phyloP scores from a whole-genome alignment of 2,888 invertebrate species.

The Eupithecia insigniata region DNA sequence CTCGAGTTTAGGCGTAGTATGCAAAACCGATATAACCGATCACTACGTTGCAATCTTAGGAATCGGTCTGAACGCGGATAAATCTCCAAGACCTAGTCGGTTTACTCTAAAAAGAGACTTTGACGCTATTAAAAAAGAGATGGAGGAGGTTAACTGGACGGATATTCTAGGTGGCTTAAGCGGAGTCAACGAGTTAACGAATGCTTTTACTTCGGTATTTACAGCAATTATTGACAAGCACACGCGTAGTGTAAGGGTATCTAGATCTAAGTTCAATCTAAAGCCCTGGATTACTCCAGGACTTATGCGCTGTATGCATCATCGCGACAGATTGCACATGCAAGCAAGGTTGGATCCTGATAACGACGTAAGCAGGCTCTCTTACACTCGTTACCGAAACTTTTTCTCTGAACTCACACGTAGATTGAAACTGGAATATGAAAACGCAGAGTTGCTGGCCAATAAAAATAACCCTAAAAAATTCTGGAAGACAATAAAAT shows the following conservation, averaged over 20 bases:
- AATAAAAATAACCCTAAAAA: conserved; percentile 4
- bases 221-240: background rate
- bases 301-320: conserved; percentile 2
- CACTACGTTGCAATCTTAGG: background rate
- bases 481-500: background rate
- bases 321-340: background rate
- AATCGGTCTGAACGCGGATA: background rate
- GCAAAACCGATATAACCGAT: background rate
- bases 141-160: background rate
- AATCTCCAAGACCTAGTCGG: background rate
- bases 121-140: background rate
- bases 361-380: background rate
- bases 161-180: background rate
- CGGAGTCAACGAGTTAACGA: background rate
- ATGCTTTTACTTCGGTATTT: background rate
- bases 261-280: background rate
- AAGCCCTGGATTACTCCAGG: too few relatives aligned
- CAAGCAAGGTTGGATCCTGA: background rate
- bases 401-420: background rate
- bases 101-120: background rate
- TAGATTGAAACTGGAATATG: too few relatives aligned
- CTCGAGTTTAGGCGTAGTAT: background rate
- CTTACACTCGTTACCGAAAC: conserved; percentile 6
- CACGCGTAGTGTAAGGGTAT: background rate
- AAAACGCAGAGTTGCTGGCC: background rate